phyloP scores from a whole-genome alignment of 2,797 vertebrate genomes.

The Bradypodion pumilum region DNA sequence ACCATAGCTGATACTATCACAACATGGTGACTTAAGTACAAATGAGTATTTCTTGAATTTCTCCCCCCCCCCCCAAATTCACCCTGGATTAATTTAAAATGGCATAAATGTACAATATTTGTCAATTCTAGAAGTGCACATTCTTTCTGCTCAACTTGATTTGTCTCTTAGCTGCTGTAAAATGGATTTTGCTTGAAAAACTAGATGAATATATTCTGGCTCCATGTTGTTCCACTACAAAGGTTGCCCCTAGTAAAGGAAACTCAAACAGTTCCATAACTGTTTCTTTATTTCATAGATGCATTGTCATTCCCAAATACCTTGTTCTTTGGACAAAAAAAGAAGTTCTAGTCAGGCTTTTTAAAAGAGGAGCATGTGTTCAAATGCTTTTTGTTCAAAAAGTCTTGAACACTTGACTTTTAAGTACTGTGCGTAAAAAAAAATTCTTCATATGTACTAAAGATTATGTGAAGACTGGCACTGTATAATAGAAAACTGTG shows the following conservation, averaged over 20 bases:
- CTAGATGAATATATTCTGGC: slow-evolving; percentile 31
- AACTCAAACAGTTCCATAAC: slow-evolving; percentile 7
- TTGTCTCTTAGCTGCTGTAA: slow-evolving; percentile 50
- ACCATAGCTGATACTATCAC: slow-evolving; percentile 28
- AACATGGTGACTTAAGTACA: slow-evolving; percentile 34
- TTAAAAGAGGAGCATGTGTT: slow-evolving; percentile 16
- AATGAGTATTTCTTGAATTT: slow-evolving; percentile 44
- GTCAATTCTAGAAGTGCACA: slow-evolving; percentile 8
- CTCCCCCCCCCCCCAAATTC: background rate
- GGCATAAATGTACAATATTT: background rate
- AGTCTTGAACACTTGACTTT: slow-evolving; percentile 17
- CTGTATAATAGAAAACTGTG: background rate
- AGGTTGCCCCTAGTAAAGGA: slow-evolving; percentile 19
- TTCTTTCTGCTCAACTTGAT: slow-evolving; percentile 25
- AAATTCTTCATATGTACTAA: background rate
- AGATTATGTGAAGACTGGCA: background rate
- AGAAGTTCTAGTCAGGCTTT: slow-evolving; percentile 18
- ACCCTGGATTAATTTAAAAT: slow-evolving; percentile 27
- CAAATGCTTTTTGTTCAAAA: slow-evolving; percentile 38
- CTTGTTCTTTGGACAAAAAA: background rate
- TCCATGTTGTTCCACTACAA: slow-evolving; percentile 46
- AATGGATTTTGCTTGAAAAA: slow-evolving; percentile 27
- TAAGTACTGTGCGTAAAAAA: background rate
- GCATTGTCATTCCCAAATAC: slow-evolving; percentile 19
- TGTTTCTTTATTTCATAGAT: slow-evolving; percentile 40